Evolutionary conservation across 2,797 vertebrate species (phyloP), one percentile per base, ranked within the genome.

Genomic region (Ceryle rudis): DNA sequence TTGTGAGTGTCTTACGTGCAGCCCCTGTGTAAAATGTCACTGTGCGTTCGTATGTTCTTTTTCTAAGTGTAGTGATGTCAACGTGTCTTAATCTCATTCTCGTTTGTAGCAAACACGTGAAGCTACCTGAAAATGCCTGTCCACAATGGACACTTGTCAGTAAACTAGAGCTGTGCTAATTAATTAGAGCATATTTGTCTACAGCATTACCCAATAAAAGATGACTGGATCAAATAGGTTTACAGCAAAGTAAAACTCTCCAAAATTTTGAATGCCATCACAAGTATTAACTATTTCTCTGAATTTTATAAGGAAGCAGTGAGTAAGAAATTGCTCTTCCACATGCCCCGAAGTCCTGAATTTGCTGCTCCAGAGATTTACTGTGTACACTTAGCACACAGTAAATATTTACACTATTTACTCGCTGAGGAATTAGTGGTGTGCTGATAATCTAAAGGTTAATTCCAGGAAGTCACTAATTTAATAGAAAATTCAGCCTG

Each of bases 1-100:
- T 70, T 95, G 41, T 95, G 89, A 78, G 89, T 85, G 92, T 96
- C 58, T 75, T 72, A 13, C 0, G 31, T 95, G 95, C 86, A 82
- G 29, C 57, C 41, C 21, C 81, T 61, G 46, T 87, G 90, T 83
- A 71, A 83, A 86, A 61, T 42, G 60, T 86, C 92, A 6, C 69
- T 41, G 79, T 89, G 69, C 47, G 5, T 55, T 75, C 57, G 31
- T 93, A 19, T 82, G 62, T 89, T 94, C 79, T 74, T 61, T 80
- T 52, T 82, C 31, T 49, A 60, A 74, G 29, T 31, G 70, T 66
- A 29, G 70, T 85, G 91, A 17, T 92, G 91, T 96, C 86, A 51
- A 2, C 0, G 0, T 94, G 82, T 95, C 86, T 49, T 75, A 14
- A 16, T 4, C 44, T 65, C 87, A 14, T 91, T 29, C 46, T 65